Base-by-base conservation (phyloP, 2,113 vertebrate genomes). In the Strigops habroptila region DNA sequence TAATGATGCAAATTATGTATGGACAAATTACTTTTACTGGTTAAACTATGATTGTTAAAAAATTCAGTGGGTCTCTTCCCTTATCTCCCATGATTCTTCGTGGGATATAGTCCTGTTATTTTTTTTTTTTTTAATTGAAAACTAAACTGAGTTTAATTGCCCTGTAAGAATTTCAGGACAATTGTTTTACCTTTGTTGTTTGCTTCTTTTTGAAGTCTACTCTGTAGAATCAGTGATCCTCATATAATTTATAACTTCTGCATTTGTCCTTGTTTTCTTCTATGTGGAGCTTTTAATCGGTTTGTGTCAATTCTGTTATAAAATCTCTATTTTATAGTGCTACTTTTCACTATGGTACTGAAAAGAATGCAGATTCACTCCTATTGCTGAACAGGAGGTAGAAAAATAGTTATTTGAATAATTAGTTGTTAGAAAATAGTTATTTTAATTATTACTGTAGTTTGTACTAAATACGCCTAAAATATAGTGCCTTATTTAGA, bases 381-480 rank as follows among this genome's bases (percentile, higher is more conserved):
- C 60, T 70, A 44, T 14, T 70, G 51, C 46, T 91, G 70, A 92
- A 51, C 46, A 68, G 52, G 75, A 78, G 31, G 33, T 83, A 75
- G 41, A 93, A 94, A 90, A 82, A 86, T 10, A 62, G 57, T 92
- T 95, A 77, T 88, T 95, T 82, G 51, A 67, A 64, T 83, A 70
- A 59, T 48, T 30, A 71, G 4, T 65, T 74, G 22, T 21, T 78
- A 85, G 52, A 85, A 82, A 82, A 88, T 17, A 64, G 55, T 90
- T 94, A 48, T 87, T 82, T 90, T 31, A 67, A 78, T 93, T 81
- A 93, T 48, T 88, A 39, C 53, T 96, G 83, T 86, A 60, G 23
- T 87, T 88, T 94, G 24, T 88, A 80, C 48, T 88, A 96, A 90
- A 90, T 94, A 82, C 23, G 3, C 52, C 37, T 88, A 69, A 97